These are phyloP conservation scores for Meiosimyza decipiens DNA, from an alignment of 2,888 invertebrate genomes.

Conservation along the genomic window DNA sequence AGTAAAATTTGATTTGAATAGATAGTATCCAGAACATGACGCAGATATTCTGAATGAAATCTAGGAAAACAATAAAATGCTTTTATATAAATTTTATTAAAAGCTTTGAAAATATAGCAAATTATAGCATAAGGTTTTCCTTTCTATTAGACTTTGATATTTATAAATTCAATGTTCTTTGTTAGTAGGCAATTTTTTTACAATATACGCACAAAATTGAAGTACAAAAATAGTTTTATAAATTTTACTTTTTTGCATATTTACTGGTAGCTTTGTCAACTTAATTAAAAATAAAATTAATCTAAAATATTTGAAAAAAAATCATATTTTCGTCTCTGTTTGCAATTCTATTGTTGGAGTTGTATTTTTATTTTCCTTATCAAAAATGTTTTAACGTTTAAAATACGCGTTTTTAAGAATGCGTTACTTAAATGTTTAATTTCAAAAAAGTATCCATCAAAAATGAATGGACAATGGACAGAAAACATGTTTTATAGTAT, in stretches of 20 bases:
- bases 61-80: neutral
- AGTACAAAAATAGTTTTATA: conserved; percentile 17
- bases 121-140: neutral
- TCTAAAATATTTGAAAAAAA: neutral
- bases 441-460: no score
- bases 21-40: neutral
- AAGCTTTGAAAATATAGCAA: neutral
- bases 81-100: conserved; percentile 2
- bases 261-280: neutral
- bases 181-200: neutral
- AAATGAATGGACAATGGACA: neutral
- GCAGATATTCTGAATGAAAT: neutral
- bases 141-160: neutral
- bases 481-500: neutral
- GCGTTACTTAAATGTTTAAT: no score
- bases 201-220: neutral
- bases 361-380: no score
- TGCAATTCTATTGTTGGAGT: neutral
- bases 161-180: conserved; percentile 13
- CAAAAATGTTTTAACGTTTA: no score
- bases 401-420: no score
- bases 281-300: conserved; percentile 1
- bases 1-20: conserved; percentile 39
- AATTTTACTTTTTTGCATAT: neutral
- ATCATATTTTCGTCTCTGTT: neutral